Conservation (phyloP, 1,140 invertebrate species). For the Asobara japonica region DNA sequence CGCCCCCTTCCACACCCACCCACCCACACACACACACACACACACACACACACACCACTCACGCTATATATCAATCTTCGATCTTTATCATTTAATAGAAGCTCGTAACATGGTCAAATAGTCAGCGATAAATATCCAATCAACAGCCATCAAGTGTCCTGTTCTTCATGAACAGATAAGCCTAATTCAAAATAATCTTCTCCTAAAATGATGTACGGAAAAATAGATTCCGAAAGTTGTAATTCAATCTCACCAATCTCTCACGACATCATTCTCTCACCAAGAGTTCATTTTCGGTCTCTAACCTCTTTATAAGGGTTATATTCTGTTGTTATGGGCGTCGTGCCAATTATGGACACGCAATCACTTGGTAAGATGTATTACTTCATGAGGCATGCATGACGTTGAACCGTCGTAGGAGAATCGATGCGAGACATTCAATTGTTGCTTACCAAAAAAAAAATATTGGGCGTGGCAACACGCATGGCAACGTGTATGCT, state of each 20-base stretch:
- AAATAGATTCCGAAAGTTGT: constrained; percentile 23
- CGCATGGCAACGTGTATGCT: no score
- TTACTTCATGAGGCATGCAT: constrained; percentile 8
- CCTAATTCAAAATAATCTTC: background rate
- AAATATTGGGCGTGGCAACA: no score
- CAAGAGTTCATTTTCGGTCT: constrained; percentile 44
- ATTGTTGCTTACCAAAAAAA: no score
- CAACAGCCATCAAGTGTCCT: no score
- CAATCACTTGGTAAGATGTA: constrained; percentile 31
- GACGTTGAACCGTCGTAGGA: background rate
- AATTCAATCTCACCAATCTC: constrained; percentile 5
- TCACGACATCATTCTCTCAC: background rate
- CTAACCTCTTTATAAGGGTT: constrained; percentile 30
- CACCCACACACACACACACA: no score
- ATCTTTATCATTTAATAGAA: no score
- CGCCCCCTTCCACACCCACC: no score
- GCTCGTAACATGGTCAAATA: no score
- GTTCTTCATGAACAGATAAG: background rate
- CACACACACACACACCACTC: no score
- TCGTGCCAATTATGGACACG: constrained; percentile 47
- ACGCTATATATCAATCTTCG: no score
- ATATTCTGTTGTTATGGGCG: constrained; percentile 31
- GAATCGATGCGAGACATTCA: background rate
- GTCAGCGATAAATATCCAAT: no score
- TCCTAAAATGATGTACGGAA: constrained; percentile 29